Percentiles rank a stretch among this genome's conserved stretches.
These are phyloP conservation scores for Forbesichthys papilliferus DNA, from an alignment of 2,113 vertebrate genomes.

Conservation along the genomic window DNA sequence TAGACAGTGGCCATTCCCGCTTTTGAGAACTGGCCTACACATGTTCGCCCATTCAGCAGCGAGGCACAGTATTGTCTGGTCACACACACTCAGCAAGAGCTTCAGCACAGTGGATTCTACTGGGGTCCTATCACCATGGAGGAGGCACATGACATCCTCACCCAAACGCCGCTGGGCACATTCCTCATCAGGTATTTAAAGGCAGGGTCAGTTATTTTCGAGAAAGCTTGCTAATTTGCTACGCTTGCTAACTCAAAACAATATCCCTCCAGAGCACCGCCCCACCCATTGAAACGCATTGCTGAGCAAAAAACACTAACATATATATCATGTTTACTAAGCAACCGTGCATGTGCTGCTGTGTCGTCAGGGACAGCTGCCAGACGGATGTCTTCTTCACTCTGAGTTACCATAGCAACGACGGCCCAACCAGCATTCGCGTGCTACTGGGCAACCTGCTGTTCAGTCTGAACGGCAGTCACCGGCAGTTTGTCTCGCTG, in stretches of 20 bases:
- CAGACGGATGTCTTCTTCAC: slow-evolving; percentile 94
- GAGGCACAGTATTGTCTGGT: slow-evolving; percentile 84
- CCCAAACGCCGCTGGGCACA: slow-evolving; percentile 78
- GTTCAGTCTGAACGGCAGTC: slow-evolving; percentile 89
- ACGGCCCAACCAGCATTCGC: slow-evolving; percentile 88
- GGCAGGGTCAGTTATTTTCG: no score
- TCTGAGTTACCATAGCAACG: slow-evolving; percentile 86
- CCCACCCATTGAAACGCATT: no score
- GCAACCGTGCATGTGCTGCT: neutral
- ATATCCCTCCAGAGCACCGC: no score
- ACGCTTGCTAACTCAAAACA: no score
- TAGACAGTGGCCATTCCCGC: slow-evolving; percentile 20
- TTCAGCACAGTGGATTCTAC: slow-evolving; percentile 90
- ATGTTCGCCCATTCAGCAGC: slow-evolving; percentile 86
- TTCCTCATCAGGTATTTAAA: slow-evolving; percentile 84
- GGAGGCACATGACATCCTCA: slow-evolving; percentile 83
- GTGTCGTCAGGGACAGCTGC: slow-evolving; percentile 87
- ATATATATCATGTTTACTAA: neutral
- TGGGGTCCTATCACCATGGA: slow-evolving; percentile 89
- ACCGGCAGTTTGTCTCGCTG: slow-evolving; percentile 85
- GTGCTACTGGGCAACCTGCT: slow-evolving; percentile 83
- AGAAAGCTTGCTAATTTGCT: no score
- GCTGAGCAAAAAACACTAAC: no score
- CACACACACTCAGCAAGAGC: slow-evolving; percentile 78
- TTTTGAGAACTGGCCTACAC: slow-evolving; percentile 59